These are phyloP conservation scores for Trematomus loennbergii DNA, from an alignment of 2,113 vertebrate genomes.

Conservation along the genomic window DNA sequence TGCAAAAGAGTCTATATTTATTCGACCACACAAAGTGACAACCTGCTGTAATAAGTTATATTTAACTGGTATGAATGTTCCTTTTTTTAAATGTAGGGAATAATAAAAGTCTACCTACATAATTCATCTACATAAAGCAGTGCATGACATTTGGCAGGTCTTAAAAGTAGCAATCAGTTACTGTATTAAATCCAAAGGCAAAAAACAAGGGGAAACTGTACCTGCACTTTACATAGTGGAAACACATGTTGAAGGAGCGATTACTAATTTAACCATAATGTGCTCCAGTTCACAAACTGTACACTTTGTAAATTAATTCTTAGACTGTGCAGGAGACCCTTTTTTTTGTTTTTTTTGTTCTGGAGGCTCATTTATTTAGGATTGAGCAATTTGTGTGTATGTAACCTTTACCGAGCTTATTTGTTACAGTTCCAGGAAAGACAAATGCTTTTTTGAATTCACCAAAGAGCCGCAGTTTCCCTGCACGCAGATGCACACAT, in stretches of 20 bases:
- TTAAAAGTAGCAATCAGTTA: conserved; percentile 76
- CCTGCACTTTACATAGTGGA: conserved; percentile 64
- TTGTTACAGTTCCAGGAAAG: conserved; percentile 67
- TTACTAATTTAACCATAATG: conserved; percentile 55
- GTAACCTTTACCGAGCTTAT: conserved; percentile 38
- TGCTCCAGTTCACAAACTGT: conserved; percentile 47
- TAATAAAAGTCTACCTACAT: conserved; percentile 31
- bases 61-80: conserved; percentile 26
- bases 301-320: conserved; percentile 35
- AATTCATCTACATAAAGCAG: conserved; percentile 50
- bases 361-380: conserved; percentile 37
- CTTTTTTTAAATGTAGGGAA: conserved; percentile 26
- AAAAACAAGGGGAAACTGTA: conserved; percentile 53
- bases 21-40: conserved; percentile 6
- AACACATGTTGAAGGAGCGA: conserved; percentile 71
- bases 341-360: conserved; percentile 7
- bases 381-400: conserved; percentile 15
- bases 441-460: conserved; percentile 54
- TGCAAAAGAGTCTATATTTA: neutral
- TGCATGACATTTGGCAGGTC: conserved; percentile 67
- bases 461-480: conserved; percentile 65
- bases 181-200: conserved; percentile 67
- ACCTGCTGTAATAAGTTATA: conserved; percentile 21
- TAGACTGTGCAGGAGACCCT: conserved; percentile 8
- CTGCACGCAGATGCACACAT: conserved; percentile 22